Conservation (phyloP, 2,888 invertebrate genomes). For the Lissonota sp. region DNA sequence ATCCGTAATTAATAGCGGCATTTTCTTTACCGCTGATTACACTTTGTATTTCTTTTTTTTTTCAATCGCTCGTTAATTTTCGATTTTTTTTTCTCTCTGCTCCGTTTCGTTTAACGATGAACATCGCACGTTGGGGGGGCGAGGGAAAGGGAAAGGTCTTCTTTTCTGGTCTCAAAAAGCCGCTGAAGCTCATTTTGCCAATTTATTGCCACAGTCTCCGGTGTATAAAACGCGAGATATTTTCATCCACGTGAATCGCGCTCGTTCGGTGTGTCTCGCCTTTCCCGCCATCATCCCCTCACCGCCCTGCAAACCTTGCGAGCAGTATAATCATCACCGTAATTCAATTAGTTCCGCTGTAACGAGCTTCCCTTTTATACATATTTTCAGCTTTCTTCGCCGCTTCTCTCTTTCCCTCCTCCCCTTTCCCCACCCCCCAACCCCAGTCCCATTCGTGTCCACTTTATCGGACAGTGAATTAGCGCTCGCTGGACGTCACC, state of each 20-base stretch:
- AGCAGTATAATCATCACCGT: conserved; percentile 19
- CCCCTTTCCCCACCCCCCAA: no score
- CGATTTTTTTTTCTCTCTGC: neutral
- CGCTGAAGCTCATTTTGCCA: conserved; percentile 55
- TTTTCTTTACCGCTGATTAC: conserved; percentile 17
- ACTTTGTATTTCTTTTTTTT: conserved; percentile 7
- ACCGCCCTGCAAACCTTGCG: conserved; percentile 4
- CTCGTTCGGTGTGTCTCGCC: conserved; percentile 50
- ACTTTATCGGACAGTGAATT: conserved; percentile 42
- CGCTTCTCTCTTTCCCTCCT: no score
- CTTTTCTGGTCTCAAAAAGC: conserved; percentile 43
- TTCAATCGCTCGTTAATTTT: neutral
- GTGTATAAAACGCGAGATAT: conserved; percentile 7
- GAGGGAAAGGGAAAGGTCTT: no score
- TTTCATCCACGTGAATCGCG: neutral
- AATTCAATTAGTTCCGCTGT: conserved; percentile 55
- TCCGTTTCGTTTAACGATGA: conserved; percentile 32
- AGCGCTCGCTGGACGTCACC: conserved; percentile 11
- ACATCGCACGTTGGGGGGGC: neutral
- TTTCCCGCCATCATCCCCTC: conserved; percentile 36
- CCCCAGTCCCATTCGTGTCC: neutral
- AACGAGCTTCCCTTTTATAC: conserved; percentile 55
- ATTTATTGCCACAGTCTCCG: conserved; percentile 44
- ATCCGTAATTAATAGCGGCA: neutral
- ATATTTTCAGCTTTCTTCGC: conserved; percentile 34